Conservation (phyloP, 2,888 invertebrate genomes). For the Drosophila lacicola region DNA sequence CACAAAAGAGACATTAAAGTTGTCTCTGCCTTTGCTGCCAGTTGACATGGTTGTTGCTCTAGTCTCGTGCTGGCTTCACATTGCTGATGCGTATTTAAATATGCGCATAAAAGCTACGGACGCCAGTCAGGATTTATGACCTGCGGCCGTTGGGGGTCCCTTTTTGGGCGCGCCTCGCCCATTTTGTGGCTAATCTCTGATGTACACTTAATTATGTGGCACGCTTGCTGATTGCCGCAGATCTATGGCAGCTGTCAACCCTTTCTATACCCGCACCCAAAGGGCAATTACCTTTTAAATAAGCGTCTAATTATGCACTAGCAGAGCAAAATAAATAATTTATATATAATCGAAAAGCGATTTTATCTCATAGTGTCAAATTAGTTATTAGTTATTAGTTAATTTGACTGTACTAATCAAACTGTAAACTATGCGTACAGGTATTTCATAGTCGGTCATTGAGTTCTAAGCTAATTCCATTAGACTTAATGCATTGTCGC, state of each 20-base stretch:
- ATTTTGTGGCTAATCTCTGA: constrained; percentile 73
- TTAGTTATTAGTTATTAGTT: too few species aligned
- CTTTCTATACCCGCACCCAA: constrained; percentile 10
- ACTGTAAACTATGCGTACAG: neutral
- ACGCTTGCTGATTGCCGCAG: constrained; percentile 63
- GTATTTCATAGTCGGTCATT: constrained; percentile 10
- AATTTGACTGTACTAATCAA: too few species aligned
- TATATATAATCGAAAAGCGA: neutral
- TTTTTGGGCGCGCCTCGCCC: constrained; percentile 19
- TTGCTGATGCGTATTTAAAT: constrained; percentile 73
- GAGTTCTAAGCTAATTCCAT: neutral
- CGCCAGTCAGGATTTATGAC: constrained; percentile 45
- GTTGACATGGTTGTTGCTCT: constrained; percentile 36
- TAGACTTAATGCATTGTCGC: constrained; percentile 18
- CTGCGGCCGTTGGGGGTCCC: constrained; percentile 33
- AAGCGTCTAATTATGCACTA: neutral
- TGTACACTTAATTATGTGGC: constrained; percentile 77
- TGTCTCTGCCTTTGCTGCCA: constrained; percentile 33
- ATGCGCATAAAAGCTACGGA: constrained; percentile 66
- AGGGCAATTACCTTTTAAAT: neutral
- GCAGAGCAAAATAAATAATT: neutral
- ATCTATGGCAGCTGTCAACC: constrained; percentile 41
- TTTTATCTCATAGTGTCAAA: too few species aligned
- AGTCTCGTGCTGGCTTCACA: constrained; percentile 30
- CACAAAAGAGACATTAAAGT: constrained; percentile 73